phyloP scores from a whole-genome alignment of 2,888 invertebrate species.

The Leptinotarsa haldemani region DNA sequence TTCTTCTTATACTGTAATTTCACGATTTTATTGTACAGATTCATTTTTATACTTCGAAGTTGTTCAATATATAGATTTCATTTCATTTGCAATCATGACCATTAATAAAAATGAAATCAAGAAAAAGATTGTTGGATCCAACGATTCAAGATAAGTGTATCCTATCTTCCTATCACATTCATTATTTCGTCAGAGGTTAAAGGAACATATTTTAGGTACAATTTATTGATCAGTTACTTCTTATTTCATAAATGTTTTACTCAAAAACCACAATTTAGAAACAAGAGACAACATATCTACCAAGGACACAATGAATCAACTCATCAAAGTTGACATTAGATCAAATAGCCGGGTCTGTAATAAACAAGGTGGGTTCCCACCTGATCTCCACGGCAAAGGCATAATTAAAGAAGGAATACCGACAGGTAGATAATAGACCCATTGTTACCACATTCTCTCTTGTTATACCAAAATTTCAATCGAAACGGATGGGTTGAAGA shows the following conservation, averaged over 20 bases:
- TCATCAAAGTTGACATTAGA: constrained; percentile 54
- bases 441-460: constrained; percentile 63
- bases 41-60: no score
- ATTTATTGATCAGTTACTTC: neutral
- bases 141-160: no score
- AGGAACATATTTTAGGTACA: neutral
- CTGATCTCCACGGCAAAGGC: constrained; percentile 45
- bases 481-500: constrained; percentile 34
- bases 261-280: neutral
- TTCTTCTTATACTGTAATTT: no score
- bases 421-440: constrained; percentile 65
- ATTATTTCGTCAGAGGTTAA: no score
- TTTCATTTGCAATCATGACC: no score
- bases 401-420: constrained; percentile 62
- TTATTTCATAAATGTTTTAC: neutral
- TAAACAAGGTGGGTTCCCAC: constrained; percentile 53
- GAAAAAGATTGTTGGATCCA: no score
- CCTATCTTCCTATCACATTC: no score
- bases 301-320: constrained; percentile 49
- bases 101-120: no score
- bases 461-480: constrained; percentile 61
- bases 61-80: no score
- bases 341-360: constrained; percentile 49
- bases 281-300: neutral
- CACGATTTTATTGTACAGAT: no score